Conservation (phyloP, 2,888 invertebrate species). For the Rhingia campestris region DNA sequence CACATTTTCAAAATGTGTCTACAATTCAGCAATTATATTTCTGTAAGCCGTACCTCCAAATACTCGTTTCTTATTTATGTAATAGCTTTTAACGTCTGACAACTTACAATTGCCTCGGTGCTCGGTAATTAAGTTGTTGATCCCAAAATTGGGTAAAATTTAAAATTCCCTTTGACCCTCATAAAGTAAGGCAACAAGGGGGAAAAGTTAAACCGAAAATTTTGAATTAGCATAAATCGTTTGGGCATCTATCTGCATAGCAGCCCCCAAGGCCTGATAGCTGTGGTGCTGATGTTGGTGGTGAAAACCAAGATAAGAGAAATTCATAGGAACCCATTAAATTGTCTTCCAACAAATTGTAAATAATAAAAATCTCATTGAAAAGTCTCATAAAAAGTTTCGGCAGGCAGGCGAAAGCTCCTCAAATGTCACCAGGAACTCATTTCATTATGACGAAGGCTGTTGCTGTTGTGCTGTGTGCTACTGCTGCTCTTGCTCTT, state of each 20-base stretch:
- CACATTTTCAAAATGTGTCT: neutral
- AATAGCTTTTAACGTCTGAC: neutral
- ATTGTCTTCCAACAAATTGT: conserved; percentile 74
- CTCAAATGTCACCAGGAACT: conserved; percentile 73
- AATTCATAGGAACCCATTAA: conserved; percentile 72
- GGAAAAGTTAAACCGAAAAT: conserved; percentile 58
- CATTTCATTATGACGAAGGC: conserved; percentile 70
- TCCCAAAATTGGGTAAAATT: conserved; percentile 48
- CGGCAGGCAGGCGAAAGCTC: conserved; percentile 49
- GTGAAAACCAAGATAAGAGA: conserved; percentile 59
- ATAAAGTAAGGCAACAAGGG: conserved; percentile 31
- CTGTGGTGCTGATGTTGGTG: conserved; percentile 54
- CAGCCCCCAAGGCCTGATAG: conserved; percentile 35
- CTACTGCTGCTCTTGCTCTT: conserved; percentile 42
- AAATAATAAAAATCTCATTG: conserved; percentile 74
- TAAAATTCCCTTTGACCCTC: conserved; percentile 60
- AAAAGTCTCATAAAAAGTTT: conserved; percentile 72
- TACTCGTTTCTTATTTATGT: neutral
- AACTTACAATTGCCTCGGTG: conserved; percentile 7
- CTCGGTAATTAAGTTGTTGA: conserved; percentile 59
- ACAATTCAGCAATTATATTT: neutral
- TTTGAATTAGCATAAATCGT: conserved; percentile 57
- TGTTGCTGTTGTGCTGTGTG: conserved; percentile 54
- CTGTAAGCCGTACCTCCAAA: neutral
- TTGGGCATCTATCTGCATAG: conserved; percentile 40